These are phyloP conservation scores for Notamacropus eugenii DNA, from an alignment of 2,797 vertebrate genomes.

Conservation along the genomic window DNA sequence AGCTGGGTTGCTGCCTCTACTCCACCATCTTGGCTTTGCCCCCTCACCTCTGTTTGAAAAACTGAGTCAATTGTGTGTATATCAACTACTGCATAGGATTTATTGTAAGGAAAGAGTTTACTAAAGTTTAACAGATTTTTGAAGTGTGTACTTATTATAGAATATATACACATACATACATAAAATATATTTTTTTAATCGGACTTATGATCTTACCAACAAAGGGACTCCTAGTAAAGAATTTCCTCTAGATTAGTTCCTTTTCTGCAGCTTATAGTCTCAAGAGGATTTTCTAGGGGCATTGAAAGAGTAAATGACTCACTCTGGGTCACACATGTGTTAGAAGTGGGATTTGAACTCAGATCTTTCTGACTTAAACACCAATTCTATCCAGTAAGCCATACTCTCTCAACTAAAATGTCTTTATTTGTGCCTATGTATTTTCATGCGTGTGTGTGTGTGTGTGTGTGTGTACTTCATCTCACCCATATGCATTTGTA, in stretches of 20 bases:
- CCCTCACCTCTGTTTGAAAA: background rate
- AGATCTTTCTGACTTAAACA: slow-evolving; percentile 3
- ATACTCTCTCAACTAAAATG: background rate
- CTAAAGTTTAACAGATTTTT: background rate
- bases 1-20: background rate
- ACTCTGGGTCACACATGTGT: background rate
- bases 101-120: background rate
- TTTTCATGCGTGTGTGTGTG: background rate
- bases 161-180: background rate
- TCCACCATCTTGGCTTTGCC: background rate
- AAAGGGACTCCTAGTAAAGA: background rate
- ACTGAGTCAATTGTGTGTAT: background rate
- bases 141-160: background rate
- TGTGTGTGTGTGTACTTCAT: background rate
- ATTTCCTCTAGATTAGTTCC: background rate
- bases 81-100: background rate
- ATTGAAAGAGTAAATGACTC: background rate
- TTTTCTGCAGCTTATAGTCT: background rate
- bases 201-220: background rate
- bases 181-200: background rate
- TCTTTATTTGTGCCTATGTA: background rate
- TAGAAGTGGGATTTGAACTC: background rate
- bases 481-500: background rate
- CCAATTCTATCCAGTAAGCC: background rate
- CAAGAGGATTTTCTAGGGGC: background rate